Conservation (phyloP, 2,888 invertebrate genomes). For the Nomada goodeniana region DNA sequence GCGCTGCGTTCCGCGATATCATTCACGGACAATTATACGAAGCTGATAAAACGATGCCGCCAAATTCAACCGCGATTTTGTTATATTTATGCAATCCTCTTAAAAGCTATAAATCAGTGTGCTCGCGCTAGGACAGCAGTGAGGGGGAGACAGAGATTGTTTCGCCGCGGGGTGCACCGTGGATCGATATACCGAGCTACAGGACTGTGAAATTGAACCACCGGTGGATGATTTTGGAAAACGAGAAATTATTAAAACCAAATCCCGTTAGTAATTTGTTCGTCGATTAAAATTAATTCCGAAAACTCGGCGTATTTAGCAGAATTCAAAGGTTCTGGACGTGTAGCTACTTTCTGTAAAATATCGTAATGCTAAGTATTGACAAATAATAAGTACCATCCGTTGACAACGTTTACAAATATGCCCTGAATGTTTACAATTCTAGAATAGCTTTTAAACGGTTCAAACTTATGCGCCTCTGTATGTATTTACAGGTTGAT, state of each 20-base stretch:
- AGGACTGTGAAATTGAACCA: constrained; percentile 29
- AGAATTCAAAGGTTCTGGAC: neutral
- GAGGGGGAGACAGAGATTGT: neutral
- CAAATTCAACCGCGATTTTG: constrained; percentile 30
- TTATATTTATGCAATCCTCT: constrained; percentile 46
- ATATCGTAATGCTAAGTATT: neutral
- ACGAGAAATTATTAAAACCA: constrained; percentile 23
- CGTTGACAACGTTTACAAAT: too few species aligned
- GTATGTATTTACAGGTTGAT: too few species aligned
- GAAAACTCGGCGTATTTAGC: neutral
- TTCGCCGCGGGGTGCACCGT: neutral
- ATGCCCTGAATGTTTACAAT: too few species aligned
- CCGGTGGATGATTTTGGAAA: constrained; percentile 16
- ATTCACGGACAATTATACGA: constrained; percentile 57
- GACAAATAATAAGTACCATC: neutral
- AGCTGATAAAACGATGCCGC: constrained; percentile 49
- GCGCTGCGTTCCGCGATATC: constrained; percentile 43
- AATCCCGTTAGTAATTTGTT: neutral
- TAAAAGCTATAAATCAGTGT: constrained; percentile 44
- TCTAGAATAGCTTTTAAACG: too few species aligned
- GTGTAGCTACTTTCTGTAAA: neutral
- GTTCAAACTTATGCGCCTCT: too few species aligned
- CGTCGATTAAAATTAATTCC: constrained; percentile 9
- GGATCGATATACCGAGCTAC: constrained; percentile 11
- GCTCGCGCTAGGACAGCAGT: neutral